A percentile compares a stretch with the other conserved stretches of the same genome.
phyloP scores from a whole-genome alignment of 2,113 vertebrate genomes.

The Erinaceus europaeus region DNA sequence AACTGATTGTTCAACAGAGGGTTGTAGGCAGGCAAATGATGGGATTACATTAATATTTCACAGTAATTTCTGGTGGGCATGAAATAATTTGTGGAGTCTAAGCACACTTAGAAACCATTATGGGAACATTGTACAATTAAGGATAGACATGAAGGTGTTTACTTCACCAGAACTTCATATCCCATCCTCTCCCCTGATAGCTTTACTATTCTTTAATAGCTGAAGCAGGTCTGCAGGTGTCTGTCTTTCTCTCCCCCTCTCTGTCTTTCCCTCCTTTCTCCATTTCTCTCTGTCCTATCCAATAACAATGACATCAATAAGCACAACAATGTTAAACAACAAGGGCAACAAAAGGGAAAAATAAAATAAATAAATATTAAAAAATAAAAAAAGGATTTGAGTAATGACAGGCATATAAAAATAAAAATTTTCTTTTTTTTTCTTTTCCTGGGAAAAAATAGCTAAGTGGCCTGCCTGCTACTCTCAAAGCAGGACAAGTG shows the following conservation, averaged over 20 bases:
- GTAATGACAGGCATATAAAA: background rate
- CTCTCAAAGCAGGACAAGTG: background rate
- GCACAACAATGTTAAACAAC: no score
- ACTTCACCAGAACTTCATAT: background rate
- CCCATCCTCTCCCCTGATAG: background rate
- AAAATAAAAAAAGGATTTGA: no score
- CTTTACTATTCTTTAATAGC: background rate
- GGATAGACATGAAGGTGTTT: background rate
- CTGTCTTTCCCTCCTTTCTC: background rate
- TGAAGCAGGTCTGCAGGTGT: no score
- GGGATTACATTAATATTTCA: background rate
- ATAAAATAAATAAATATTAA: no score
- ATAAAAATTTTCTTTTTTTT: background rate
- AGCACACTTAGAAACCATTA: background rate
- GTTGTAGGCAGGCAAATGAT: background rate
- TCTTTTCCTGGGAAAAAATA: background rate
- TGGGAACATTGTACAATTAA: background rate
- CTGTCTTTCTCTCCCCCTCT: background rate
- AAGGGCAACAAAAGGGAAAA: no score
- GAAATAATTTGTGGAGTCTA: background rate
- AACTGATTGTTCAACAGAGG: background rate
- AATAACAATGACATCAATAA: no score
- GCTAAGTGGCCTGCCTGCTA: background rate
- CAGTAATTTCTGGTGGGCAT: background rate
- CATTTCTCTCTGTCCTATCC: fast-evolving